A percentile compares a stretch with the other conserved stretches of the same genome.
Evolutionary conservation across 1,140 invertebrate genomes (phyloP).

Genomic region (Bombus balteatus): DNA sequence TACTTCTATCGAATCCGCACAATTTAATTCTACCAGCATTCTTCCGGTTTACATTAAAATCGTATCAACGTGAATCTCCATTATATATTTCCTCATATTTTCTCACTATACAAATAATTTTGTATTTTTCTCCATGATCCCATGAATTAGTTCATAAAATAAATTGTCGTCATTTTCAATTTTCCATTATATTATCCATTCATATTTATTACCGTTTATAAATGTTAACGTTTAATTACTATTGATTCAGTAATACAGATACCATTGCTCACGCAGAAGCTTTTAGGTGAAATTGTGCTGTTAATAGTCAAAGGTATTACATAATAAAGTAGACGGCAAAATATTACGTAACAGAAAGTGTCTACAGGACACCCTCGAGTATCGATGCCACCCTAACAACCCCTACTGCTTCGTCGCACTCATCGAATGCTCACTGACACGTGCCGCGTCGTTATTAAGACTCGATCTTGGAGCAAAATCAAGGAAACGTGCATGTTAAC

Average conservation of each 20-base stretch:
- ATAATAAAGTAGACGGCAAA: background rate
- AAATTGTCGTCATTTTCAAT: background rate
- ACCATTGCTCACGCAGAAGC: background rate
- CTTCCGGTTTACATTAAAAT: background rate
- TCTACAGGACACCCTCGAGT: conserved; percentile 34
- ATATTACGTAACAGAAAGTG: conserved; percentile 42
- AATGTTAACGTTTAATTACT: background rate
- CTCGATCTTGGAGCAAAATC: conserved; percentile 26
- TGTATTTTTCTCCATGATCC: background rate
- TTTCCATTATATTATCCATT: background rate
- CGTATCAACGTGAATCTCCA: background rate
- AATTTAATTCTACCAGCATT: conserved; percentile 11
- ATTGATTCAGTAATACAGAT: background rate
- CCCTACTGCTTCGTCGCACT: conserved; percentile 46
- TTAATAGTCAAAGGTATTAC: background rate
- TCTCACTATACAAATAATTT: background rate
- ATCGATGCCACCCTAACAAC: conserved; percentile 43
- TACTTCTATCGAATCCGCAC: conserved; percentile 1
- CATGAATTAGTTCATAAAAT: background rate
- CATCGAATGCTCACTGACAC: conserved; percentile 50
- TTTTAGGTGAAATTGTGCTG: background rate
- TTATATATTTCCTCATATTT: background rate
- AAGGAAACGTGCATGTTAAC: background rate
- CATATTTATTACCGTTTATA: background rate
- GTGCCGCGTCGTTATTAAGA: conserved; percentile 52